These are phyloP conservation scores for Scaptomyza reducta DNA, from an alignment of 2,888 invertebrate species.

Conservation along the genomic window DNA sequence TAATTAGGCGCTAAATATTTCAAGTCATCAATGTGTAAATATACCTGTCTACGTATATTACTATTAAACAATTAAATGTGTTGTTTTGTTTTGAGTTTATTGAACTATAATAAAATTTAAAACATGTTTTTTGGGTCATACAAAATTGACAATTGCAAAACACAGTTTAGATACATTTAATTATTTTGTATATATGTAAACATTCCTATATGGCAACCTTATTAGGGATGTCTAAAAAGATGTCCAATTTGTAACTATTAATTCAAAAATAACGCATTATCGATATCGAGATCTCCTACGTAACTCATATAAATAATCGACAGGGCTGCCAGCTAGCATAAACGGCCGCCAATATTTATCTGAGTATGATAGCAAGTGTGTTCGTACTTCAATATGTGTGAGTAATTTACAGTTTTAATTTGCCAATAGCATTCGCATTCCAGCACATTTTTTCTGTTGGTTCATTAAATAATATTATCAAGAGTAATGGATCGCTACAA, in stretches of 20 bases:
- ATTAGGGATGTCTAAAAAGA: not conserved
- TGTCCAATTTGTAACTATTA: not conserved
- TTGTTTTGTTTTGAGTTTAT: constrained; percentile 46
- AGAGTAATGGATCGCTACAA: constrained; percentile 60
- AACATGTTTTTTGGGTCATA: not conserved
- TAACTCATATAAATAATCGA: not conserved
- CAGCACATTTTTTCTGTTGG: constrained; percentile 1
- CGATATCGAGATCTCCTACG: not conserved
- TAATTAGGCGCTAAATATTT: constrained; percentile 60
- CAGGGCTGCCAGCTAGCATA: constrained; percentile 20
- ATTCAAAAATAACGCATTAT: not conserved
- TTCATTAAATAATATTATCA: not conserved
- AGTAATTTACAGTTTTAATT: constrained; percentile 22
- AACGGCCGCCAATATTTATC: not conserved
- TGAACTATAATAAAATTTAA: constrained; percentile 48
- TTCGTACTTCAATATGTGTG: not conserved
- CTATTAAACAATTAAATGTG: constrained; percentile 16
- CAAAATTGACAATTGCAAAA: constrained; percentile 1
- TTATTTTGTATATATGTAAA: not conserved
- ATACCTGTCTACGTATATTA: constrained; percentile 4
- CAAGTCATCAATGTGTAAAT: constrained; percentile 21
- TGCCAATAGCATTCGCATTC: not conserved
- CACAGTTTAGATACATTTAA: not conserved
- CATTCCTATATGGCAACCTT: not conserved
- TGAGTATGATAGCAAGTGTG: not conserved